Percentiles rank a stretch among this genome's conserved stretches.
These are phyloP conservation scores for Gopherus evgoodei DNA, from an alignment of 2,113 vertebrate genomes.

Conservation along the genomic window DNA sequence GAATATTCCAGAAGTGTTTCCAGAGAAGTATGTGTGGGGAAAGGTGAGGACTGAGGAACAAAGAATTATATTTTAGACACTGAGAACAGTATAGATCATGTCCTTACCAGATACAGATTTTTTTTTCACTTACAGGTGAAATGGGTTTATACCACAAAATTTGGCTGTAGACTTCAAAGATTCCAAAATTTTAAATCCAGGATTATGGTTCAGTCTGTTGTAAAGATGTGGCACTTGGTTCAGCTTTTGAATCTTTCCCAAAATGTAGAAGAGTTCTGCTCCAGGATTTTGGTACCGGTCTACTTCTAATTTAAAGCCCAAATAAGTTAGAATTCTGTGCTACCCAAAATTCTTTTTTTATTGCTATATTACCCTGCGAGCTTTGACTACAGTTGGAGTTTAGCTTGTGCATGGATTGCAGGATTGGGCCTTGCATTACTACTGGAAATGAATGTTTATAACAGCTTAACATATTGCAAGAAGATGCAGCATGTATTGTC, in stretches of 20 bases:
- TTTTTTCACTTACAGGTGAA: background rate
- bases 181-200: background rate
- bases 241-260: background rate
- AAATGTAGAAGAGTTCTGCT: background rate
- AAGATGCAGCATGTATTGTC: background rate
- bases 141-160: background rate
- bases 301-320: background rate
- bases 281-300: background rate
- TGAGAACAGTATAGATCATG: background rate
- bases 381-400: background rate
- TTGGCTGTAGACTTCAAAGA: background rate
- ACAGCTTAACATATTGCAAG: background rate
- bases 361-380: background rate
- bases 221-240: background rate
- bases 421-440: background rate
- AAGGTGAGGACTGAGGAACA: background rate
- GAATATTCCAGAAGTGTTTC: background rate
- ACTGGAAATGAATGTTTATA: background rate
- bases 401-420: background rate
- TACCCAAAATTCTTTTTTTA: background rate
- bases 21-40: accelerated
- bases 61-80: background rate
- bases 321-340: background rate
- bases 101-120: background rate
- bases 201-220: background rate